phyloP scores from a whole-genome alignment of 2,797 vertebrate genomes.

The Cryptoprocta ferox region DNA sequence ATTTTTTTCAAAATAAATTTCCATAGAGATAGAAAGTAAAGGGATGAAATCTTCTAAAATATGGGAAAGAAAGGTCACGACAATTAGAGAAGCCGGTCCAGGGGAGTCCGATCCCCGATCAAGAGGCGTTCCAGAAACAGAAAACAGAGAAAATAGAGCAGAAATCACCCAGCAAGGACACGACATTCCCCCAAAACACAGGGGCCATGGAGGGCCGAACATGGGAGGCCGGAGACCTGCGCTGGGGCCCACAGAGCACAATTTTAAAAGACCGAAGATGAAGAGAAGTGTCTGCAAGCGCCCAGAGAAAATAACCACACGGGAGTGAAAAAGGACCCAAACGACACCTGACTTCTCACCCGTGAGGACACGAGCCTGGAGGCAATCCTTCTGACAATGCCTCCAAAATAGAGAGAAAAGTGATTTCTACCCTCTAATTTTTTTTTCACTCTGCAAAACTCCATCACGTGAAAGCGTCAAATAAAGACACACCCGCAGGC shows the following conservation, averaged over 20 bases:
- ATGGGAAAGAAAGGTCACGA: background rate
- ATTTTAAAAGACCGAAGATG: background rate
- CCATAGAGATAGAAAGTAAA: background rate
- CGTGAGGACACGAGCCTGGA: background rate
- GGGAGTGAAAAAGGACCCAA: no score
- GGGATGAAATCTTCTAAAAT: background rate
- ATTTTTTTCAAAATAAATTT: no score
- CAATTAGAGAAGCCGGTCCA: background rate
- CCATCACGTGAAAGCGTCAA: no score
- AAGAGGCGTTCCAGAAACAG: background rate
- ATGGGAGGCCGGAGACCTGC: background rate
- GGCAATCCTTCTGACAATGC: fast-evolving
- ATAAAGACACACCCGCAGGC: background rate
- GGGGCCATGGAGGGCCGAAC: background rate
- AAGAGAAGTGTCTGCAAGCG: background rate
- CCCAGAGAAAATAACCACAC: background rate
- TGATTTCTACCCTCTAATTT: background rate
- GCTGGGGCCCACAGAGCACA: background rate
- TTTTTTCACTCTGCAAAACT: background rate
- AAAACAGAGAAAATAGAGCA: background rate
- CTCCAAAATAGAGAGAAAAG: background rate
- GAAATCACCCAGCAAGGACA: background rate
- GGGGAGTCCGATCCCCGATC: background rate
- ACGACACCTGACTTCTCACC: background rate
- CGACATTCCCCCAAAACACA: background rate